Percentiles rank a stretch among this genome's conserved stretches.
Conservation (phyloP, 2,797 vertebrate species). For the Borostomias antarcticus region DNA sequence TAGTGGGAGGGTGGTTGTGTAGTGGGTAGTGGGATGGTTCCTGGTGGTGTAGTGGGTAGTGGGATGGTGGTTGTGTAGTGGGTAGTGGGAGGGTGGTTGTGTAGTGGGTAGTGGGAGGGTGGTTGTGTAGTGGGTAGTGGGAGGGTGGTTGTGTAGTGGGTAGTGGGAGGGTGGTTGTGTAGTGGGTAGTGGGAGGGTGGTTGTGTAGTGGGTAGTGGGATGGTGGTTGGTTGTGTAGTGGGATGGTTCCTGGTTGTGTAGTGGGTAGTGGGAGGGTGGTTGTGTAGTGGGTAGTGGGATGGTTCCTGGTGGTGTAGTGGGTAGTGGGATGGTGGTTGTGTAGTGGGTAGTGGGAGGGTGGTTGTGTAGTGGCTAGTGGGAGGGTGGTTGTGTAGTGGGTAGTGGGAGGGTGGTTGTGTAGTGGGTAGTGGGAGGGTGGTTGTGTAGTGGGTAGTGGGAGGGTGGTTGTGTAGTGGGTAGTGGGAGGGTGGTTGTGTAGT, state of each 20-base stretch:
- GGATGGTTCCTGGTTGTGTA: no score
- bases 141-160: neutral
- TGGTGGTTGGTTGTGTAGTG: neutral
- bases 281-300: constrained; percentile 12
- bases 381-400: no score
- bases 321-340: neutral
- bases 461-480: neutral
- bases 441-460: neutral
- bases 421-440: constrained; percentile 14
- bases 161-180: neutral
- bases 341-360: neutral
- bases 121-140: neutral
- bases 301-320: neutral
- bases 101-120: neutral
- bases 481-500: neutral
- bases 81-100: neutral
- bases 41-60: no score
- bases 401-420: neutral
- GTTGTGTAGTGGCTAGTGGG: neutral
- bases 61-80: neutral
- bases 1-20: neutral
- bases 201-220: constrained; percentile 16
- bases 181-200: no score
- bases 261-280: no score
- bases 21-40: neutral